Percentiles rank a stretch among this genome's conserved stretches.
phyloP scores from a whole-genome alignment of 2,888 invertebrate genomes.

The Apomyelois bistriatella region DNA sequence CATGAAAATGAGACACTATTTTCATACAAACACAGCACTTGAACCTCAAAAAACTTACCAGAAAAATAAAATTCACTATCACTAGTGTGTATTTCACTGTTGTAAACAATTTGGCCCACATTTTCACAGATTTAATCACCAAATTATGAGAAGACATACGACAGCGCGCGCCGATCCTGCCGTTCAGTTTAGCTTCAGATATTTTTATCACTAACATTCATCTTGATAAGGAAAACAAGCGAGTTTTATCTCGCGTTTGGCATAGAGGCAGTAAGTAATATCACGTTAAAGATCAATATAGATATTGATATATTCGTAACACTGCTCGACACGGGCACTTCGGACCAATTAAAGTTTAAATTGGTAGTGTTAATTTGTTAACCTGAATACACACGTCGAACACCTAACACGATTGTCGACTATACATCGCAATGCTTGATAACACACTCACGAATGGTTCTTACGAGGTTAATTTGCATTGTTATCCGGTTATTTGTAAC shows the following conservation, averaged over 20 bases:
- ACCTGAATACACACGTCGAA: neutral
- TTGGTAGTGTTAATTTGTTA: constrained; percentile 6
- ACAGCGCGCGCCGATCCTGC: constrained; percentile 33
- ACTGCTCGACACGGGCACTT: neutral
- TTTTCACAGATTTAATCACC: constrained; percentile 40
- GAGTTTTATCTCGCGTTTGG: constrained; percentile 54
- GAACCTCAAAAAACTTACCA: constrained; percentile 52
- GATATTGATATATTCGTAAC: neutral
- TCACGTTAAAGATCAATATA: constrained; percentile 2
- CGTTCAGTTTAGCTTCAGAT: constrained; percentile 52
- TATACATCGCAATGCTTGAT: neutral
- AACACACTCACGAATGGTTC: constrained; percentile 5
- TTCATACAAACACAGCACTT: neutral
- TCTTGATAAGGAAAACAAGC: constrained; percentile 75
- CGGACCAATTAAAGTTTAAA: neutral
- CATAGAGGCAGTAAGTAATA: constrained; percentile 15
- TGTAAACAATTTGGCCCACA: constrained; percentile 68
- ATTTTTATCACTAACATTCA: constrained; percentile 68
- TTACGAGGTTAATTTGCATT: constrained; percentile 6
- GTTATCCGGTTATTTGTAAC: constrained; percentile 7
- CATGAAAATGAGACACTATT: constrained; percentile 20
- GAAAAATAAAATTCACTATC: constrained; percentile 61
- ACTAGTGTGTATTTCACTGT: constrained; percentile 69
- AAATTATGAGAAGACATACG: constrained; percentile 13
- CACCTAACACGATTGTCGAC: neutral